A percentile compares a stretch with the other conserved stretches of the same genome.
Conservation (phyloP, 1,140 invertebrate genomes). For the Zaprionus inermis region DNA sequence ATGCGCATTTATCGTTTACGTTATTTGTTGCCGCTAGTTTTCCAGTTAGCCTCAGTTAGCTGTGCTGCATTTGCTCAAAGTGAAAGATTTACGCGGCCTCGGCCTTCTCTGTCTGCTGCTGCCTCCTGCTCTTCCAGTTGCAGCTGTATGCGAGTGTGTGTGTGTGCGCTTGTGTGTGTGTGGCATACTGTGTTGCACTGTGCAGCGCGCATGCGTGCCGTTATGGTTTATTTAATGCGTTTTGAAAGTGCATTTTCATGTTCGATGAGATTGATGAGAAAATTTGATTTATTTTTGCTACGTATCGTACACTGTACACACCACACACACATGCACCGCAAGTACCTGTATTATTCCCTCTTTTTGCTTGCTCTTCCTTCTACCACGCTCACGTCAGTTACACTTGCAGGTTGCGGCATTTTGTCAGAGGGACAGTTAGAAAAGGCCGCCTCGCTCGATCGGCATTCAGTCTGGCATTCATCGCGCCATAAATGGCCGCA, state of each 20-base stretch:
- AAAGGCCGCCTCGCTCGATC: conserved; percentile 64
- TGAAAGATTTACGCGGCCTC: conserved; percentile 81
- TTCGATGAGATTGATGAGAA: conserved; percentile 84
- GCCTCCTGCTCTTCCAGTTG: not conserved
- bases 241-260: conserved; percentile 84
- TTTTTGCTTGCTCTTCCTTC: not conserved
- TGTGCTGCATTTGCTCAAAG: conserved; percentile 80
- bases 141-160: not conserved
- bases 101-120: conserved; percentile 19
- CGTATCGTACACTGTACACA: conserved; percentile 32
- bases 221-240: conserved; percentile 83
- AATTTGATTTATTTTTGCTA: conserved; percentile 83
- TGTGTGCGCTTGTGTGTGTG: conserved; percentile 9
- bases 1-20: conserved; percentile 82
- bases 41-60: conserved; percentile 78
- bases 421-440: conserved; percentile 82
- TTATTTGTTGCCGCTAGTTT: conserved; percentile 81
- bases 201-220: conserved; percentile 72
- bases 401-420: conserved; percentile 80
- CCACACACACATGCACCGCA: conserved; percentile 9
- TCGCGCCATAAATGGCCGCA: conserved; percentile 71
- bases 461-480: conserved; percentile 53
- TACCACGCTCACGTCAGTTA: conserved; percentile 64
- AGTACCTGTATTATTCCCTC: conserved; percentile 2
- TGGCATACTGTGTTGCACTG: conserved; percentile 28